Evolutionary conservation across 2,113 vertebrate species (phyloP), one percentile per base, ranked within the genome.

Genomic region (Heterochromis multidens): DNA sequence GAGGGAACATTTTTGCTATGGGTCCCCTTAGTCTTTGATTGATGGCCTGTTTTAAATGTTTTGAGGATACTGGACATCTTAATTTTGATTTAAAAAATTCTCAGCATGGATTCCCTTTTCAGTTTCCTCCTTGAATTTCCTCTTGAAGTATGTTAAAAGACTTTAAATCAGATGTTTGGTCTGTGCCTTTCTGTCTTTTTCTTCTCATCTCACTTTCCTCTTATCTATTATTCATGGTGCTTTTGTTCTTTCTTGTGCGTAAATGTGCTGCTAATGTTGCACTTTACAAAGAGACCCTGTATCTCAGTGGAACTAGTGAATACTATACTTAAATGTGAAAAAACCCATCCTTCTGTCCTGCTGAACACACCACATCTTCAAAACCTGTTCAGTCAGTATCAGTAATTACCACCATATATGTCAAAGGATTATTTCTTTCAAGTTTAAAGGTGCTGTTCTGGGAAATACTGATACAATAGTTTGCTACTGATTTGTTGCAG

Each of bases 221-320:
- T 63, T 23, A 89, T 91, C 54, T 74, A 77, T 91, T 82, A 91
- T 91, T 91, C 87, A 90, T 67, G 31, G 60, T 77, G 78, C 78
- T 83, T 89, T 87, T 89, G 54, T 85, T 87, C 88, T 77, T 56
- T 81, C n/a, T 52, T 76, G 7, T 74, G 52, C 62, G 19, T 86
- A 87, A 88, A 89, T 80, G 79, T 77, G 85, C 60, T 19, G 76
- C 79, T 88, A 86, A 83, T 87, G 60, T 81, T 60, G 49, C 74
- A 37, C 85, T 63, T 65, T 17, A 80, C 25, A 77, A 65, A 82
- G 40, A 63, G 13, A 21, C 11, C 27, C 25, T 27, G 19, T 43
- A 60, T 52, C 52, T 61, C 49, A 57, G 46, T 11, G 35, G 74
- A 70, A 35, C 79, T 11, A n/a, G 33, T 27, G 23, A 37, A 27